Conservation (phyloP, 1,140 invertebrate genomes). For the Platyscapa corneri region DNA sequence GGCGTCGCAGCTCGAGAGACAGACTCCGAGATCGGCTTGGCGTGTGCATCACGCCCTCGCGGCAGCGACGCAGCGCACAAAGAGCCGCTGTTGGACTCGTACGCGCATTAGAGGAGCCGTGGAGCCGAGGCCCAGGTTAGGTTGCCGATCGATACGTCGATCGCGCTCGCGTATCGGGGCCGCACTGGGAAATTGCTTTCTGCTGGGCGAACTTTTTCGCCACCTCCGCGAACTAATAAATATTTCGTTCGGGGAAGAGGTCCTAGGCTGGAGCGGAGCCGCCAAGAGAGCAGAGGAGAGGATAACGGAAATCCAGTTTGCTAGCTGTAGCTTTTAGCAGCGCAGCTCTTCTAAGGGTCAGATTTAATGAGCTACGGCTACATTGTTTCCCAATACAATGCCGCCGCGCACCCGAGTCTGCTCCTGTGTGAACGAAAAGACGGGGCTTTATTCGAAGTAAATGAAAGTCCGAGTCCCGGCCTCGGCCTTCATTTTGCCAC, state of each 20-base stretch:
- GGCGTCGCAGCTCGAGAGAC: neutral
- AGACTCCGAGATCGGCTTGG: conserved; percentile 41
- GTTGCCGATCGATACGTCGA: conserved; percentile 70
- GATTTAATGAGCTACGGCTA: neutral
- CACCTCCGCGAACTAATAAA: neutral
- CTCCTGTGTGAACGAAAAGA: neutral
- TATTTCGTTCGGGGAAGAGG: neutral
- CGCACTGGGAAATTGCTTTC: too few relatives aligned
- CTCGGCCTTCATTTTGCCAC: neutral
- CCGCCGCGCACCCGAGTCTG: neutral
- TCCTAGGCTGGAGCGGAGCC: neutral
- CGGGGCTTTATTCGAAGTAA: neutral
- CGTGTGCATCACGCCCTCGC: conserved; percentile 52
- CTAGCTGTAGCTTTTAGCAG: neutral
- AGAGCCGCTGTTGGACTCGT: neutral
- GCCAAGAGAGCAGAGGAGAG: too few relatives aligned
- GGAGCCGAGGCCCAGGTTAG: conserved; percentile 58
- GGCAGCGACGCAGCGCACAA: neutral
- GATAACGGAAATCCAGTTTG: neutral
- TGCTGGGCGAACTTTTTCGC: too few relatives aligned
- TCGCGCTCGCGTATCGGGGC: conserved; percentile 52
- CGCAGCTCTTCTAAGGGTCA: neutral
- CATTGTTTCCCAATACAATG: neutral
- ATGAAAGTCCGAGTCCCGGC: neutral
- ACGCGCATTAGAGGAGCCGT: neutral